Percentiles rank a stretch among this genome's conserved stretches.
Evolutionary conservation across 2,113 vertebrate genomes (phyloP).

Genomic region (Poecilia latipinna): DNA sequence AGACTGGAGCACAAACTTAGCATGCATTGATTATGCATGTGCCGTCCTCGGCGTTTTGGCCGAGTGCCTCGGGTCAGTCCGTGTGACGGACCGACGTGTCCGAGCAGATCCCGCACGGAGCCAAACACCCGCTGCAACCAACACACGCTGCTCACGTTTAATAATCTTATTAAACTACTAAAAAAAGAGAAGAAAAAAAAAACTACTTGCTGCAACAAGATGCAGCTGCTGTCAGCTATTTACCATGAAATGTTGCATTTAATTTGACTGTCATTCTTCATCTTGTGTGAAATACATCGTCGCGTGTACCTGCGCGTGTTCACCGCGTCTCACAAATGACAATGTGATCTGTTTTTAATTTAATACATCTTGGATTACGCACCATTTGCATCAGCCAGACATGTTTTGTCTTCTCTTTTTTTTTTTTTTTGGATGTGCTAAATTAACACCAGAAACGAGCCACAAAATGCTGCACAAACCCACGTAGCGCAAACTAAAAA

Average conservation of each 20-base stretch:
- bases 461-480: slow-evolving; percentile 20
- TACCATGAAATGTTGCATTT: slow-evolving; percentile 35
- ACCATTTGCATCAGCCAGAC: slow-evolving; percentile 18
- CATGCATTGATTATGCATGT: slow-evolving; percentile 40
- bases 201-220: slow-evolving; percentile 18
- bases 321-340: slow-evolving; percentile 15
- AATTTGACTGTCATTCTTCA: slow-evolving; percentile 23
- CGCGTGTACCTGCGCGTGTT: slow-evolving; percentile 21
- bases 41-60: slow-evolving; percentile 31
- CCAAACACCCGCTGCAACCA: slow-evolving; percentile 30
- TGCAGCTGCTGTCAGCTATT: slow-evolving; percentile 31
- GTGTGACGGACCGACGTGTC: slow-evolving; percentile 24
- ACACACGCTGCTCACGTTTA: slow-evolving; percentile 45
- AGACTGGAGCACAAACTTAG: slow-evolving; percentile 30
- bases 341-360: slow-evolving; percentile 32
- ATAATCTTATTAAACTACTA: slow-evolving; percentile 22
- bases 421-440: neutral
- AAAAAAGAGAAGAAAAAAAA: slow-evolving; percentile 16
- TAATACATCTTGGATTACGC: neutral
- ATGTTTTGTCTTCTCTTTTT: neutral
- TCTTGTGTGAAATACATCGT: slow-evolving; percentile 19
- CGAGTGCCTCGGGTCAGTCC: slow-evolving; percentile 29
- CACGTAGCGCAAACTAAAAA: slow-evolving; percentile 14
- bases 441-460: slow-evolving; percentile 17
- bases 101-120: slow-evolving; percentile 22